Evolutionary conservation across 1,140 invertebrate species (phyloP).

Genomic region (Caenorhabditis briggsae): DNA sequence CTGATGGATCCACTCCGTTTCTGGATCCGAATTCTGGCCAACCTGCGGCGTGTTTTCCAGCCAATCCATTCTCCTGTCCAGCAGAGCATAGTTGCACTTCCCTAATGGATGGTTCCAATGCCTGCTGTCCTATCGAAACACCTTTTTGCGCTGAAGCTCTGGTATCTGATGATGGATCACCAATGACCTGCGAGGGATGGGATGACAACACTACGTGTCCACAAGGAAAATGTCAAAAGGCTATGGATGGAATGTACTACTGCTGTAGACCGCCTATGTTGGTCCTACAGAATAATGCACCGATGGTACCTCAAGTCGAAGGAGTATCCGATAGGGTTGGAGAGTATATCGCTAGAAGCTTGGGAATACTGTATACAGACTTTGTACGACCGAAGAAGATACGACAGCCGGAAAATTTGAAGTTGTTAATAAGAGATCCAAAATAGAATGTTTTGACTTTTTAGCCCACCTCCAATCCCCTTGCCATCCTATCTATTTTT

Average conservation of each 20-base stretch:
- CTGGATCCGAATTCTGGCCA: conserved; percentile 48
- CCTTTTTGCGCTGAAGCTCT: conserved; percentile 52
- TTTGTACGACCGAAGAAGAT: conserved; percentile 3
- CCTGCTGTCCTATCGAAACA: conserved; percentile 65
- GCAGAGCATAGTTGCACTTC: conserved; percentile 61
- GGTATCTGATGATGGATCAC: conserved; percentile 35
- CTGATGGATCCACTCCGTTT: conserved; percentile 63
- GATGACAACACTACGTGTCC: conserved; percentile 56
- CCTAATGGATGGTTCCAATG: conserved; percentile 64
- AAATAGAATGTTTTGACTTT: background rate
- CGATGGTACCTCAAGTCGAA: conserved; percentile 26
- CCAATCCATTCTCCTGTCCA: conserved; percentile 66
- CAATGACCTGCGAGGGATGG: conserved; percentile 30
- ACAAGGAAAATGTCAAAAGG: conserved; percentile 55
- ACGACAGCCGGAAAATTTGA: background rate
- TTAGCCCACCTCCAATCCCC: too few relatives aligned
- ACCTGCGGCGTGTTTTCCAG: conserved; percentile 57
- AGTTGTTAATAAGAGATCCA: conserved; percentile 4
- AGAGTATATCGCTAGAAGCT: conserved; percentile 30
- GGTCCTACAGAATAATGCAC: conserved; percentile 36
- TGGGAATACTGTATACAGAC: conserved; percentile 28
- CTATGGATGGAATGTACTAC: conserved; percentile 45
- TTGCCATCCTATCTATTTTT: too few relatives aligned
- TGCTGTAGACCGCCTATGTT: conserved; percentile 50
- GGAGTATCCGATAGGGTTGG: conserved; percentile 26